Percentiles rank a stretch among this genome's conserved stretches.
These are phyloP conservation scores for Echinometra lucunter DNA, from an alignment of 53 echinoderm and acorn worm species.

Conservation along the genomic window DNA sequence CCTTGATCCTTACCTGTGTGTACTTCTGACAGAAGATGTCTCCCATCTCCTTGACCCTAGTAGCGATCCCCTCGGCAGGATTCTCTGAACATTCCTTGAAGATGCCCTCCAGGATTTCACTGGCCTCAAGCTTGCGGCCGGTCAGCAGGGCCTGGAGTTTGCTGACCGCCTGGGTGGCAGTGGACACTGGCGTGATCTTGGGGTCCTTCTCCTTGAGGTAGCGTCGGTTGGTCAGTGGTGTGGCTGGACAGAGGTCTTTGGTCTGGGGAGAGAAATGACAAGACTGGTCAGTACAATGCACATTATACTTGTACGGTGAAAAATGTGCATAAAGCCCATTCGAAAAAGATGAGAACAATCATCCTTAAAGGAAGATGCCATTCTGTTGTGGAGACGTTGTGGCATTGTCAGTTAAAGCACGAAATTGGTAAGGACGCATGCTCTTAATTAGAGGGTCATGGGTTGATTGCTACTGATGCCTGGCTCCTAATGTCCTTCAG, in stretches of 20 bases:
- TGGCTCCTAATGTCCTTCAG: no score
- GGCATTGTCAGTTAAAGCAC: no score
- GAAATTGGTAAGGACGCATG: no score
- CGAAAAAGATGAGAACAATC: no score
- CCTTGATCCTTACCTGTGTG: conserved; percentile 79
- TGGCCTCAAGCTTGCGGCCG: conserved; percentile 85
- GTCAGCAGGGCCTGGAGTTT: conserved; percentile 90
- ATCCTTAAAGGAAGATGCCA: no score
- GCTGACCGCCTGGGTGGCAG: conserved; percentile 98
- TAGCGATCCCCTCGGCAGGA: conserved; percentile 80
- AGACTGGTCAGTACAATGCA: no score
- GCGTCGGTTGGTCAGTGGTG: conserved; percentile 90
- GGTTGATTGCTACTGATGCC: no score
- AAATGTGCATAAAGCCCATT: no score
- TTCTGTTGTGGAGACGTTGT: no score
- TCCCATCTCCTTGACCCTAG: conserved; percentile 90
- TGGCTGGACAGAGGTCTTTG: conserved; percentile 86
- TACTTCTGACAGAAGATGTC: conserved; percentile 92
- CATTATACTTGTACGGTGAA: no score
- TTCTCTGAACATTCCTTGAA: conserved; percentile 87
- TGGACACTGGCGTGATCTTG: conserved; percentile 90
- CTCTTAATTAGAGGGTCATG: no score
- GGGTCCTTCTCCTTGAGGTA: conserved; percentile 93
- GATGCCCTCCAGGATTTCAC: conserved; percentile 79
- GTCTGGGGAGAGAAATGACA: conserved; percentile 51